Evolutionary conservation across 1,140 invertebrate species (phyloP).

Genomic region (Drosophila simulans): DNA sequence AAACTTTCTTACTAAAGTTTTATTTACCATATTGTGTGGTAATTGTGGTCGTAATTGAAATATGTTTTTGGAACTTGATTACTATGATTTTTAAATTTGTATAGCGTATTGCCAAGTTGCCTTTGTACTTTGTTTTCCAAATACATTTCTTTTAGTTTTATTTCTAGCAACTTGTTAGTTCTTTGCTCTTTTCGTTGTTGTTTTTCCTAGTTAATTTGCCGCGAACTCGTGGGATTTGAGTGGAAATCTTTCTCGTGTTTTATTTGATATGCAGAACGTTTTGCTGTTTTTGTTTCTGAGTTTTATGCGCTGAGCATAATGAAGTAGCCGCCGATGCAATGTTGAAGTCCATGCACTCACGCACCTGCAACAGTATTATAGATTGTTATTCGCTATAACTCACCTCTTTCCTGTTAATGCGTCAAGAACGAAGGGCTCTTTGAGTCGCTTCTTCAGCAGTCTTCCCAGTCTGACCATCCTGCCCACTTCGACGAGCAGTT

Average conservation of each 20-base stretch:
- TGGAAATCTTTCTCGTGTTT: conserved; percentile 28
- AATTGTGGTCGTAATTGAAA: no score
- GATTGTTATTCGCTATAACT: conserved; percentile 34
- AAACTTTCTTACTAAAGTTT: no score
- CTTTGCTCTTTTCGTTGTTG: conserved; percentile 18
- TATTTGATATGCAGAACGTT: conserved; percentile 36
- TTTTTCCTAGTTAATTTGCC: conserved; percentile 15
- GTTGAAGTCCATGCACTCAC: conserved; percentile 40
- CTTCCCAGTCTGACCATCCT: conserved; percentile 90
- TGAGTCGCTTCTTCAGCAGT: conserved; percentile 88
- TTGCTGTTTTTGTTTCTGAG: conserved; percentile 5
- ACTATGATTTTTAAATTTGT: not conserved
- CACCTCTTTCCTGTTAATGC: conserved; percentile 77
- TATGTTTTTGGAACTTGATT: no score
- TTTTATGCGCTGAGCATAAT: conserved; percentile 33
- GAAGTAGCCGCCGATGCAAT: conserved; percentile 12
- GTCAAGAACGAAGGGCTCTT: conserved; percentile 86
- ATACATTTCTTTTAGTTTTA: conserved; percentile 54
- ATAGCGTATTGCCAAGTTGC: conserved; percentile 18
- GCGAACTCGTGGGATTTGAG: conserved; percentile 30
- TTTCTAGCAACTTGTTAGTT: conserved; percentile 35
- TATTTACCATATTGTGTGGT: no score
- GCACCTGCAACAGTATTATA: conserved; percentile 9
- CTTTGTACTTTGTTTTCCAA: not conserved
- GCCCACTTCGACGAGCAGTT: conserved; percentile 89